Conservation (phyloP, 64 coral and sea anemone genomes). For the Trachythela sp. region DNA sequence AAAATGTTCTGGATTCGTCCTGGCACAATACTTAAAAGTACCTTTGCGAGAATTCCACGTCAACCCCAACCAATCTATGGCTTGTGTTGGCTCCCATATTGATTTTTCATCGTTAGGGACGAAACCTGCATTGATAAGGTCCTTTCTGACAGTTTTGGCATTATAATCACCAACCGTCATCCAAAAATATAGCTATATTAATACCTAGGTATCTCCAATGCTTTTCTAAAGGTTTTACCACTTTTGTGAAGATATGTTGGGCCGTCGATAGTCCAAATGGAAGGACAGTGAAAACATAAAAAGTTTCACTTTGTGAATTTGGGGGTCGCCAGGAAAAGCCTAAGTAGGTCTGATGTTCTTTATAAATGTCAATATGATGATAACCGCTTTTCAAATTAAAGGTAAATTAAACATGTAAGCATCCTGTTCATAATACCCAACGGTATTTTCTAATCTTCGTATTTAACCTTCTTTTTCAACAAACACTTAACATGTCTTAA, state of each 20-base stretch:
- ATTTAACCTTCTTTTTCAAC: constrained; percentile 15
- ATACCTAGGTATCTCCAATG: not conserved
- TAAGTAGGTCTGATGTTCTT: not conserved
- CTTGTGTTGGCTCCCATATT: constrained; percentile 32
- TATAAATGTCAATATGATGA: constrained; percentile 49
- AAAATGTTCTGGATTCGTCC: constrained; percentile 43
- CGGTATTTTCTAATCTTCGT: too few relatives aligned
- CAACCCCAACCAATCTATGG: constrained; percentile 46
- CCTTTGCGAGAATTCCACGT: constrained; percentile 30
- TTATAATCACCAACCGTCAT: constrained; percentile 18
- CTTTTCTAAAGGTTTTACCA: constrained; percentile 8
- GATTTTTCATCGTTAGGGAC: constrained; percentile 47
- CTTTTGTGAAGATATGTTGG: constrained; percentile 27
- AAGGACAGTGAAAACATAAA: constrained; percentile 22
- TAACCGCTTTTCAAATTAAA: constrained; percentile 58
- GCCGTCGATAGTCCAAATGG: constrained; percentile 23
- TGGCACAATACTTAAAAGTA: constrained; percentile 38
- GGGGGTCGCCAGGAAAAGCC: constrained; percentile 43
- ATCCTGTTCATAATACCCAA: constrained; percentile 26
- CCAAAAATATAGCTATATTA: not conserved
- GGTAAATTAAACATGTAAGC: constrained; percentile 16
- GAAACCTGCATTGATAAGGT: constrained; percentile 34
- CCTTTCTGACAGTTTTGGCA: constrained; percentile 41
- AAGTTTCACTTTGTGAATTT: not conserved
- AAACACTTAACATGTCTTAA: constrained; percentile 44